A percentile compares a stretch with the other conserved stretches of the same genome.
Evolutionary conservation across 2,113 vertebrate species (phyloP).

Genomic region (Myrmophylax atrothorax): DNA sequence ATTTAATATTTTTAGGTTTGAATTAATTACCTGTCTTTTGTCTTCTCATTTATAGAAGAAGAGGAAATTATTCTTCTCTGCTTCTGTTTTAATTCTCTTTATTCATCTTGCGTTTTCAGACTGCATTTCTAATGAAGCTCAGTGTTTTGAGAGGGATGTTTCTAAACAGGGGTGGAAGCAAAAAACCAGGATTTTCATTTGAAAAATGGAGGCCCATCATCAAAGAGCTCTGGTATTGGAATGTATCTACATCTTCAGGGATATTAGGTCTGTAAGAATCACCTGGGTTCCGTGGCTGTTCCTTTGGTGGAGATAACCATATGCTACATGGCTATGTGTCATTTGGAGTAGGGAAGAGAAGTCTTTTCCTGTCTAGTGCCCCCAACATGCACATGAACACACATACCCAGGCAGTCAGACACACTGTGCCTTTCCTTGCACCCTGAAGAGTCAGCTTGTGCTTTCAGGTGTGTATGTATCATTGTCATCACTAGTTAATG

Average conservation of each 20-base stretch:
- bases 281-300: neutral
- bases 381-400: neutral
- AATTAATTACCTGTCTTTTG: neutral
- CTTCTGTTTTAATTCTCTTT: neutral
- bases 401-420: rapidly evolving
- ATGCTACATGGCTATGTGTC: neutral
- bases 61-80: neutral
- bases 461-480: neutral
- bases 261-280: neutral
- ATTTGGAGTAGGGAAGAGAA: neutral
- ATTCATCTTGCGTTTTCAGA: neutral
- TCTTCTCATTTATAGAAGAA: neutral
- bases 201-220: neutral
- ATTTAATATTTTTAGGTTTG: neutral
- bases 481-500: neutral
- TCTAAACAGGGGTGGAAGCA: neutral
- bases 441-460: neutral
- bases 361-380: neutral
- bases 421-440: rapidly evolving
- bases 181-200: neutral
- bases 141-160: neutral
- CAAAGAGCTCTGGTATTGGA: neutral
- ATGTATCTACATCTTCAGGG: neutral
- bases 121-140: neutral
- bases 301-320: neutral